Evolutionary conservation across 2,888 invertebrate species (phyloP), one percentile per base, ranked within the genome.

Genomic region (Allophyes oxyacanthae): DNA sequence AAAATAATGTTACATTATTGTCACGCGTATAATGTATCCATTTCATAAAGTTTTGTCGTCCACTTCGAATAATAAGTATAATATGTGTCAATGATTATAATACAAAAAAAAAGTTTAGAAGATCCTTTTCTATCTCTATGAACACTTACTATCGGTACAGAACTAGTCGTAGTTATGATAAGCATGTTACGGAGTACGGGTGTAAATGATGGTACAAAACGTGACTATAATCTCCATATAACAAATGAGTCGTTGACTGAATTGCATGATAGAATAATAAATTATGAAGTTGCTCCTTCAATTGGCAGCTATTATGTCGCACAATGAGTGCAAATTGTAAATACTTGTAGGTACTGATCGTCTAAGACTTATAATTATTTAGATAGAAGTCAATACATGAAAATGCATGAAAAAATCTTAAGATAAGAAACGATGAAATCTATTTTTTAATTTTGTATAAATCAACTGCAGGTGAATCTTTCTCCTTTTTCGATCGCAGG

Each of bases 161-260:
- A 66, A 70, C 56, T 67, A 70, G 62, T 59, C 28, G 50, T 70
- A 68, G 58, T 42, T 64, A 64, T 59, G 45, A 54, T 62, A 74
- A 44, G 66, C n/a, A 56, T 69, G 68, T 43, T 36, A 53, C 34
- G 44, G 32, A 66, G 58, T 68, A 81, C 72, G 79, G 53, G 78
- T 74, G 61, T 82, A 86, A 90, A 85, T 88, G 81, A 89, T 85
- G 87, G 93, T 93, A 92, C 92, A 92, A 93, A 92, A 85, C 80
- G 85, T 88, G 92, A 92, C 91, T 92, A 92, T 92, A 93, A 89
- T 83, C 79, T 83, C 79, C 78, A 75, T 80, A 75, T 71, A 78
- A 64, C 77, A 74, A 81, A 78, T 80, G 79, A 83, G 70, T 84
- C 83, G 83, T 86, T 83, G 83, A 85, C 79, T 86, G 83, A 84